Conservation (phyloP, 2,888 invertebrate genomes). For the Meiosimyza decipiens region DNA sequence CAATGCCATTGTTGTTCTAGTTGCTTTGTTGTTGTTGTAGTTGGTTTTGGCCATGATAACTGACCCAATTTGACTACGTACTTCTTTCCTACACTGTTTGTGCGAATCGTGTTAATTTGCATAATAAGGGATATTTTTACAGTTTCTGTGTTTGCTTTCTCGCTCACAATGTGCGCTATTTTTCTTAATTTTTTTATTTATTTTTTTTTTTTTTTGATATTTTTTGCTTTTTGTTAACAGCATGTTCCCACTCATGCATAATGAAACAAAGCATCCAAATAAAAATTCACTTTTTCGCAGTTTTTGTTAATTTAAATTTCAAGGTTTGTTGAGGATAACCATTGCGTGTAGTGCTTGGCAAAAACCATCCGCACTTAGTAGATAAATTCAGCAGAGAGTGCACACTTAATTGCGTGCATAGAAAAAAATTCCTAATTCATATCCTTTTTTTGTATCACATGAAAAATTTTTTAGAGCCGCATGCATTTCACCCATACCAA, state of each 20-base stretch:
- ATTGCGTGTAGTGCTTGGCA: background rate
- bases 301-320: constrained; percentile 30
- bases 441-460: no score
- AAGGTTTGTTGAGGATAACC: constrained; percentile 21
- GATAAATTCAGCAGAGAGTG: no score
- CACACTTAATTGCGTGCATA: no score
- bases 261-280: constrained; percentile 31
- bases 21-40: background rate
- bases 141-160: constrained; percentile 3
- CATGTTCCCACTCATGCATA: constrained; percentile 21
- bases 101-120: constrained; percentile 18
- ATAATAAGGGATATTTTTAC: constrained; percentile 27
- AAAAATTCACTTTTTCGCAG: constrained; percentile 25
- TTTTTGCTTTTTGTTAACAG: background rate
- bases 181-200: background rate
- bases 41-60: constrained; percentile 13
- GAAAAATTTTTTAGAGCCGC: no score
- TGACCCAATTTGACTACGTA: constrained; percentile 18
- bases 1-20: background rate
- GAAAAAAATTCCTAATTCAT: no score
- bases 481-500: no score
- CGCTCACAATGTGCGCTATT: background rate
- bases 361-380: background rate
- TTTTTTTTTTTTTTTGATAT: background rate
- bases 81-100: no score